Conservation (phyloP, 2,888 invertebrate species). For the Oligia latruncula region DNA sequence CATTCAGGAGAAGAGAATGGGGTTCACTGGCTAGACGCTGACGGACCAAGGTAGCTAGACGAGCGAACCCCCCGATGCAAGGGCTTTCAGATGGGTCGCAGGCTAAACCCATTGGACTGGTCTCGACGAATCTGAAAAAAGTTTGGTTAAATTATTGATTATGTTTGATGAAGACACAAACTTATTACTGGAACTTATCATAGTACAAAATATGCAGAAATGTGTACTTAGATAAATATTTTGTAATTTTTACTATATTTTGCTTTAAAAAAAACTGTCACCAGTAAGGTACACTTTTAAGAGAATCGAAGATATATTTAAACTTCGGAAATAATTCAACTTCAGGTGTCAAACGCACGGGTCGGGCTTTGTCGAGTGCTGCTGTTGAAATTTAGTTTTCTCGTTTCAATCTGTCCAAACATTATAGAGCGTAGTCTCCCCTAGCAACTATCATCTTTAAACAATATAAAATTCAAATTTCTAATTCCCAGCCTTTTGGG, state of each 20-base stretch:
- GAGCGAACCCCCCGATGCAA: conserved; percentile 93
- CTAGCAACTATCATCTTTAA: not conserved
- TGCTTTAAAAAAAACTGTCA: not conserved
- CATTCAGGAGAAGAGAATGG: conserved; percentile 91
- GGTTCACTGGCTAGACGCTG: conserved; percentile 89
- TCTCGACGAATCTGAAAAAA: conserved; percentile 90
- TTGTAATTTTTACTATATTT: too few species aligned
- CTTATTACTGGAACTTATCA: not conserved
- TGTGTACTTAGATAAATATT: not conserved
- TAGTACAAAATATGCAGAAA: not conserved
- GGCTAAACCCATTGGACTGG: conserved; percentile 87
- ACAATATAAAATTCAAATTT: too few species aligned
- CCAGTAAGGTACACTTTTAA: not conserved
- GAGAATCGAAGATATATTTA: conserved; percentile 6
- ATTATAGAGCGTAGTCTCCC: not conserved
- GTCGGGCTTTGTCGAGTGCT: conserved; percentile 15
- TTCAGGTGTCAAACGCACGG: conserved; percentile 38
- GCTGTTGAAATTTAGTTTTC: conserved; percentile 3
- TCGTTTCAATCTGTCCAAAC: not conserved
- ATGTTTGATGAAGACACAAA: not conserved
- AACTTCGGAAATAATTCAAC: conserved; percentile 21
- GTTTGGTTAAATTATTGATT: not conserved
- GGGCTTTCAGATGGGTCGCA: conserved; percentile 86
- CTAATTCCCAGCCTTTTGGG: too few species aligned
- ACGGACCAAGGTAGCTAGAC: conserved; percentile 90